Base-by-base conservation (phyloP, 2,888 invertebrate genomes). In the Drosophila leonis region DNA sequence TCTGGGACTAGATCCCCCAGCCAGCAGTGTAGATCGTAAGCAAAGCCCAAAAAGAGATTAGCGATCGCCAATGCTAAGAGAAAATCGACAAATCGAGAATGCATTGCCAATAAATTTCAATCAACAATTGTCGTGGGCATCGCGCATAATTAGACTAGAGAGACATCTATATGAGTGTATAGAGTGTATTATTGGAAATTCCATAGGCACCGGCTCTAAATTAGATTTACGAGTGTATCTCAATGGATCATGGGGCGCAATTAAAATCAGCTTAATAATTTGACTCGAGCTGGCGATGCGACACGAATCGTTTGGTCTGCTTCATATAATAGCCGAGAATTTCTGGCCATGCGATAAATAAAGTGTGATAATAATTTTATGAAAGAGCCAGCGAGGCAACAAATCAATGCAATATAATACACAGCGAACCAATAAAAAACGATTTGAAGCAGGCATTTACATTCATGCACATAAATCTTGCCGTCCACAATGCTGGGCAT, bases 281-380 rank as follows among this genome's bases (percentile, higher is more conserved):
- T 77, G 76, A 73, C 35, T 44, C 60, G 42, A 68, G 42, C 51
- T 67, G 78, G 69, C 55, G 59, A 49, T 48, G 56, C 63, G 51
- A 62, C 39, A 39, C 63, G 37, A 44, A 65, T 49, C 46, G 31
- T 37, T 37, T 12, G 52, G 35, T n/a, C 24, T 41, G 29, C 33
- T 48, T 15, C 41, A 60, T 52, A 76, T 68, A 73, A 76, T 56
- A 48, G 74, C 29, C 46, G 46, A 57, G 31, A 48, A 60, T 51
- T 46, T 59, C 66, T 57, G 49, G 31, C 54, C 60, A 33, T 67
- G 71, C 71, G 60, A 82, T 78, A 84, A 77, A 82, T 78, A 82
- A 89, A 82, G 89, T 89, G 89, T 88, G 90, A 89, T 90, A 90
- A 90, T 90, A 90, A 90, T 88, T 88, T 90, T 80, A 86, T 81